These are phyloP conservation scores for Nymphicus hollandicus DNA, from an alignment of 2,113 vertebrate genomes.

Conservation along the genomic window DNA sequence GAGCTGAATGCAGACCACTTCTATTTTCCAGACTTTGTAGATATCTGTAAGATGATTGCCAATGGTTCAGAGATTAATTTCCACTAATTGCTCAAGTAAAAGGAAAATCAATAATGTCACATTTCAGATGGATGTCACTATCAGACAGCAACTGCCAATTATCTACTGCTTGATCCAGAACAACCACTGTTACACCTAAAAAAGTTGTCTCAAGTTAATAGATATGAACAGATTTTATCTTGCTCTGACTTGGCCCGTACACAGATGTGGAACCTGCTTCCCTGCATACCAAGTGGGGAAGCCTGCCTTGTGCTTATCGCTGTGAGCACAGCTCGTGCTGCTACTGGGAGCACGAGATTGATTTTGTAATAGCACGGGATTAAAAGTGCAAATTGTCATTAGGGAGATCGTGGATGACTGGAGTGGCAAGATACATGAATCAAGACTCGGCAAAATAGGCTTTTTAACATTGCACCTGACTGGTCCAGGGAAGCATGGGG, in stretches of 20 bases:
- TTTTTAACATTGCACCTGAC: not conserved
- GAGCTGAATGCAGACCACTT: not conserved
- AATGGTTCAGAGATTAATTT: not conserved
- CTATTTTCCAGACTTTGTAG: not conserved
- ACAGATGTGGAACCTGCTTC: not conserved
- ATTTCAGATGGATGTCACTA: not conserved
- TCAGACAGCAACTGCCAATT: not conserved
- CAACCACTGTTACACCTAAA: not conserved
- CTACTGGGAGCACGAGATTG: not conserved
- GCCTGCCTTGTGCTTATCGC: not conserved
- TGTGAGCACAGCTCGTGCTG: not conserved
- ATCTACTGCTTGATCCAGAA: not conserved
- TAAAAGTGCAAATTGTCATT: not conserved
- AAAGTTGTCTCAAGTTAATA: not conserved
- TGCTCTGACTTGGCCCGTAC: not conserved
- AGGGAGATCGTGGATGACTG: not conserved
- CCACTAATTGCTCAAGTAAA: not conserved
- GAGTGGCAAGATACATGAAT: not conserved
- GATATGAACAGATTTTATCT: not conserved
- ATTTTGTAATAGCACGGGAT: not conserved
- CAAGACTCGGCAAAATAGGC: not conserved
- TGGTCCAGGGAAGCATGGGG: not conserved
- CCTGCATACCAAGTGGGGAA: rapidly evolving
- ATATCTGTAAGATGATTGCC: not conserved
- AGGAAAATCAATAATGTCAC: not conserved